Conservation (phyloP, 2,113 vertebrate species). For the Etheostoma spectabile region DNA sequence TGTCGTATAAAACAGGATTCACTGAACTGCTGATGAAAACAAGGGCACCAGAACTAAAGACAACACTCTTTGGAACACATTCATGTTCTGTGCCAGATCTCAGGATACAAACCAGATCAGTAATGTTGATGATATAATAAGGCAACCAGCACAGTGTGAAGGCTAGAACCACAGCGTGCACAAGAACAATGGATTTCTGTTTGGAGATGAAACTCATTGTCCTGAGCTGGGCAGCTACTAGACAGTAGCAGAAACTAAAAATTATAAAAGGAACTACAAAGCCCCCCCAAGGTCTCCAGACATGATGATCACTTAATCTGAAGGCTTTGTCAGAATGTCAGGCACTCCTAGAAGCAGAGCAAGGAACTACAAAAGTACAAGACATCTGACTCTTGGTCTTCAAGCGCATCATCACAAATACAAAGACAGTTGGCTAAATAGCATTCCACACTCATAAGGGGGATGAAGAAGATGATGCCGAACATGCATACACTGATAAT, state of each 20-base stretch:
- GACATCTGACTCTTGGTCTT: slow-evolving; percentile 25
- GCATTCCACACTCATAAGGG: slow-evolving; percentile 83
- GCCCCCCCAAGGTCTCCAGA: slow-evolving; percentile 35
- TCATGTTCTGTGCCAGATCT: not conserved
- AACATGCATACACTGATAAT: slow-evolving; percentile 83
- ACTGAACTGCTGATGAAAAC: slow-evolving; percentile 77
- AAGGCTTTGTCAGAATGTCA: slow-evolving; percentile 20
- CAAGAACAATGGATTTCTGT: slow-evolving; percentile 68
- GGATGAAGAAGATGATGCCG: slow-evolving; percentile 85
- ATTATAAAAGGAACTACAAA: slow-evolving; percentile 55
- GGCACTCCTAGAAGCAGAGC: slow-evolving; percentile 68
- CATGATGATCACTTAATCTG: too few relatives aligned
- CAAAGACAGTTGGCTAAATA: slow-evolving; percentile 67
- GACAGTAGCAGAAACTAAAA: slow-evolving; percentile 62
- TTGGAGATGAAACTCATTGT: slow-evolving; percentile 65
- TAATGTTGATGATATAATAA: slow-evolving; percentile 69
- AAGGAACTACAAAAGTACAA: slow-evolving; percentile 66
- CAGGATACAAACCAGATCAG: slow-evolving; percentile 32
- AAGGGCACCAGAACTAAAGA: slow-evolving; percentile 63
- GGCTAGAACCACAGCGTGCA: slow-evolving; percentile 68
- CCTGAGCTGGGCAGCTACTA: slow-evolving; percentile 56
- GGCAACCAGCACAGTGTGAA: slow-evolving; percentile 80
- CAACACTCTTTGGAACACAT: slow-evolving; percentile 9
- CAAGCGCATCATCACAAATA: slow-evolving; percentile 67
- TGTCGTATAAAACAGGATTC: slow-evolving; percentile 72